Percentiles rank a stretch among this genome's conserved stretches.
Conservation (phyloP, 2,888 invertebrate species). For the Lutraria lutraria region DNA sequence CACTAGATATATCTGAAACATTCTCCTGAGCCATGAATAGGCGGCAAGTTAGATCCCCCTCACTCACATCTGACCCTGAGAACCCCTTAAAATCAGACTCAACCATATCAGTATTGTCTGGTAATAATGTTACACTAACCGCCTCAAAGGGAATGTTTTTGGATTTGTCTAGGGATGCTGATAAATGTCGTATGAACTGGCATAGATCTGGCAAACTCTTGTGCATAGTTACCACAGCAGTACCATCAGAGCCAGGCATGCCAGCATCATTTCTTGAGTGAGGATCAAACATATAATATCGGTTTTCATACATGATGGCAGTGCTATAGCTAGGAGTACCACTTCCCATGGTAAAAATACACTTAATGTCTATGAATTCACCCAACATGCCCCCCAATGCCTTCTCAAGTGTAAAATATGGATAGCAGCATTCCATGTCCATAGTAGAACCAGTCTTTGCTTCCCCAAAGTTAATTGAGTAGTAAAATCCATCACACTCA, state of each 20-base stretch:
- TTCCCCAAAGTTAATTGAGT: constrained; percentile 3
- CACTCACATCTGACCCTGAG: too few relatives aligned
- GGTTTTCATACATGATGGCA: too few relatives aligned
- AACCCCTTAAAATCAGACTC: too few relatives aligned
- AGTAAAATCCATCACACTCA: too few relatives aligned
- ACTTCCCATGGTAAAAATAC: constrained; percentile 29
- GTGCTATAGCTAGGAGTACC: constrained; percentile 29
- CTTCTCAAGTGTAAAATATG: too few relatives aligned
- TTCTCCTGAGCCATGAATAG: constrained; percentile 18
- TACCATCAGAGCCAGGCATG: too few relatives aligned
- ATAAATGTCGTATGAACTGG: constrained; percentile 36
- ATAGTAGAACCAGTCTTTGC: constrained; percentile 37
- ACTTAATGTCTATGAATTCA: too few relatives aligned
- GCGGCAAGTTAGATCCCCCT: constrained; percentile 16
- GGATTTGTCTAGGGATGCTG: constrained; percentile 9
- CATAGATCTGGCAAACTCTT: too few relatives aligned
- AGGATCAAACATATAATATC: constrained; percentile 40
- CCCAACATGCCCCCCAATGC: too few relatives aligned
- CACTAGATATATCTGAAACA: not conserved
- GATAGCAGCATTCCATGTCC: not conserved
- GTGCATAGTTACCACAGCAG: too few relatives aligned
- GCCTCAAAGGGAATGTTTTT: constrained; percentile 39
- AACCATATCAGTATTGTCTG: too few relatives aligned
- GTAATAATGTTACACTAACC: not conserved
- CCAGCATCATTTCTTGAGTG: constrained; percentile 28